These are phyloP conservation scores for Thymallus thymallus DNA, from an alignment of 2,113 vertebrate species.

Conservation along the genomic window DNA sequence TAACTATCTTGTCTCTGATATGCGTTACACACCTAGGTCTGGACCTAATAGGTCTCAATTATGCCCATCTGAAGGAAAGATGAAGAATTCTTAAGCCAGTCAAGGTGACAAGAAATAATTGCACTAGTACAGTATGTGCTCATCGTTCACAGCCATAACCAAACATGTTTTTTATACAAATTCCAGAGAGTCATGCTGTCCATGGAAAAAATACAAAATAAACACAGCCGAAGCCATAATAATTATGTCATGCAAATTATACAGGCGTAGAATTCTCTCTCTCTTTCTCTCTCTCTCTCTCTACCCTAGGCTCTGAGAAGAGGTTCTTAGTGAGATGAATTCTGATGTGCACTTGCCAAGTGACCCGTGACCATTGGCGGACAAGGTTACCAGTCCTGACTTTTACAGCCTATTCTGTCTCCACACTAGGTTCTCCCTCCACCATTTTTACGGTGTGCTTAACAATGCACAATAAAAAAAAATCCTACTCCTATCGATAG, in stretches of 20 bases:
- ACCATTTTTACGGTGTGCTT: no score
- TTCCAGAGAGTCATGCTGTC: no score
- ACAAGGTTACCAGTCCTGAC: constrained; percentile 68
- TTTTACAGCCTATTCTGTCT: constrained; percentile 65
- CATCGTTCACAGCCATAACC: no score
- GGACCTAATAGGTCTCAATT: constrained; percentile 31
- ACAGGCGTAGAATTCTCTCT: constrained; percentile 59
- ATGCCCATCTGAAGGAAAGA: constrained; percentile 1
- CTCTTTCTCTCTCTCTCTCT: constrained; percentile 84
- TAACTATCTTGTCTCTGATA: constrained; percentile 66
- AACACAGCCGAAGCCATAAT: background rate
- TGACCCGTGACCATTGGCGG: constrained; percentile 77
- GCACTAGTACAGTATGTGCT: background rate
- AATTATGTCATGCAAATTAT: background rate
- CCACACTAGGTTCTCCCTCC: constrained; percentile 70
- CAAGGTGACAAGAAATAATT: constrained; percentile 7
- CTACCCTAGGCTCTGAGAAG: constrained; percentile 60
- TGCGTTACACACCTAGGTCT: constrained; percentile 46
- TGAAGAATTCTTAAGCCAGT: constrained; percentile 1
- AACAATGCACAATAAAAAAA: no score
- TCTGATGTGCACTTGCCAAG: constrained; percentile 72
- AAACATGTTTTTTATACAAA: no score
- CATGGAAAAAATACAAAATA: no score
- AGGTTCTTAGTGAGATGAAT: constrained; percentile 78
- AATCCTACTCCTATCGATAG: no score